These are phyloP conservation scores for Acheta domesticus DNA, from an alignment of 2,888 invertebrate species.

Conservation along the genomic window DNA sequence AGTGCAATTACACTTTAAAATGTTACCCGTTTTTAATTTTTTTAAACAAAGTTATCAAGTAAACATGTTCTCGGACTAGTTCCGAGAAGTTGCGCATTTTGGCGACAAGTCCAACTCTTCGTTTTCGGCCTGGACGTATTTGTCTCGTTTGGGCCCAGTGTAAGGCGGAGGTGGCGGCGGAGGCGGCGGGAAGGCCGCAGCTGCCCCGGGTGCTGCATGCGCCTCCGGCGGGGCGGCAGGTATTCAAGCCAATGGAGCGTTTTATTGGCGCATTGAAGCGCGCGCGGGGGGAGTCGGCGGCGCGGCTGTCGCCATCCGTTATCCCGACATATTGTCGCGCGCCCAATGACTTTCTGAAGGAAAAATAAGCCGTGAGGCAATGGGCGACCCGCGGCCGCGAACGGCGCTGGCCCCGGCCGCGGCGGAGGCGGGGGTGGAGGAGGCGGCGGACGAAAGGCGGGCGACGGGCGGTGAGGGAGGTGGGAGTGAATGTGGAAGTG, in stretches of 20 bases:
- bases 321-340: not conserved
- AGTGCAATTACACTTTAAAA: no score
- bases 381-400: not conserved
- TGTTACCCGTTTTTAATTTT: no score
- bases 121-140: no score
- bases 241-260: slow-evolving; percentile 18
- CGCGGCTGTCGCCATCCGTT: slow-evolving; percentile 12
- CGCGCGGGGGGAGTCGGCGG: not conserved
- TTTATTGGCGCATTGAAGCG: slow-evolving; percentile 7
- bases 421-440: not conserved
- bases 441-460: not conserved
- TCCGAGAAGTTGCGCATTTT: no score
- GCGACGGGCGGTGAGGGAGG: not conserved
- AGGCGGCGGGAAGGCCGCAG: not conserved
- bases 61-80: no score
- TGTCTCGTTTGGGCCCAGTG: no score
- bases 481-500: not conserved
- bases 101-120: no score
- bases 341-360: slow-evolving; percentile 18
- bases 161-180: not conserved
- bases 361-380: slow-evolving; percentile 6
- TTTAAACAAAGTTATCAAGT: no score
- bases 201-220: not conserved
- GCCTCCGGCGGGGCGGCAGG: not conserved
- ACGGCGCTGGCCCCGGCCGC: not conserved